Evolutionary conservation across 1,140 invertebrate species (phyloP).

Genomic region (Ips typographus): DNA sequence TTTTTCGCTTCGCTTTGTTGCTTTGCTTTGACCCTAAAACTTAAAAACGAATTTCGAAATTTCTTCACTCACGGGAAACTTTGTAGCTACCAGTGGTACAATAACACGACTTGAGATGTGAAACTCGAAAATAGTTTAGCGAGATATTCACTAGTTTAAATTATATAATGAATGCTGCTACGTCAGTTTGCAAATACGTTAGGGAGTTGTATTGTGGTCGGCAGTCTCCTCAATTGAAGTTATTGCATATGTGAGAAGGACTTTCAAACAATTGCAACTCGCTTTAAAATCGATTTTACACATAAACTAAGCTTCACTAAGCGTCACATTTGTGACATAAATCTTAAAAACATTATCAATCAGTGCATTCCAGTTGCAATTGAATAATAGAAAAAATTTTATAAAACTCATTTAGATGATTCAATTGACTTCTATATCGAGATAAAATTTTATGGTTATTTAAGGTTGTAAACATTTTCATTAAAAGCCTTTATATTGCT

Average conservation of each 20-base stretch:
- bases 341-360: constrained; percentile 2
- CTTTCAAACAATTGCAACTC: constrained; percentile 1
- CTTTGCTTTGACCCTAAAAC: neutral
- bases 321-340: neutral
- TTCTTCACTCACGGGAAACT: neutral
- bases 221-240: neutral
- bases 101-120: constrained; percentile 1
- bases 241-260: neutral
- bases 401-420: no score
- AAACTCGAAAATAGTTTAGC: constrained; percentile 9
- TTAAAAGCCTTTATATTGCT: no score
- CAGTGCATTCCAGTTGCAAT: neutral
- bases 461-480: no score
- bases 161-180: constrained; percentile 4
- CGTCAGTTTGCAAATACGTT: neutral
- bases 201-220: neutral
- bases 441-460: no score
- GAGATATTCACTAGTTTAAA: constrained; percentile 8
- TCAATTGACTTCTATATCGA: no score
- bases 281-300: neutral
- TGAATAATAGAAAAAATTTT: no score
- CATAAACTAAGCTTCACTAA: constrained; percentile 1
- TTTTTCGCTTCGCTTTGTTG: constrained; percentile 6
- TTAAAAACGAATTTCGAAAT: neutral
- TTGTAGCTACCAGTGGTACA: neutral